Evolutionary conservation across 2,888 invertebrate species (phyloP).

Genomic region (Xylota segnis): DNA sequence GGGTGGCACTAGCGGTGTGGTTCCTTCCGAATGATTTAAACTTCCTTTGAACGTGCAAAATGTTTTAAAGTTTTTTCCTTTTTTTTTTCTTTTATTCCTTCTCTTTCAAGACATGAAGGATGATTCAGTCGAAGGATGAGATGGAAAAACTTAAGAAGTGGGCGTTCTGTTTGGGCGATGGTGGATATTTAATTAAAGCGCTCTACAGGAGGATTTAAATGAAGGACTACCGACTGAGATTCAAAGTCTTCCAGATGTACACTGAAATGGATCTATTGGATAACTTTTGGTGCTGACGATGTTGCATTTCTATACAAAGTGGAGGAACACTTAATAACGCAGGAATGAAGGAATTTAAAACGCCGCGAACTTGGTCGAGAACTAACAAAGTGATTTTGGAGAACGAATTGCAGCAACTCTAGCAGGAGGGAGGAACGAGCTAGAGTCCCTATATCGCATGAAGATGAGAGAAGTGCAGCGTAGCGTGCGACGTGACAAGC

Average conservation of each 20-base stretch:
- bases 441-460: too few species aligned
- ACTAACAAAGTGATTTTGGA: too few species aligned
- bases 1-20: slow-evolving; percentile 15
- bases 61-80: slow-evolving; percentile 50
- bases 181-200: slow-evolving; percentile 67
- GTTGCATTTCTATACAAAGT: too few species aligned
- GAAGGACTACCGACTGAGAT: slow-evolving; percentile 22
- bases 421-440: too few species aligned
- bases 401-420: too few species aligned
- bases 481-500: too few species aligned
- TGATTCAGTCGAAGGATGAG: background rate
- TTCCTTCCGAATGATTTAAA: slow-evolving; percentile 71
- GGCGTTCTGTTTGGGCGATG: slow-evolving; percentile 53
- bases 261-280: background rate
- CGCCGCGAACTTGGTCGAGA: too few species aligned
- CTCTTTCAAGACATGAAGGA: too few species aligned
- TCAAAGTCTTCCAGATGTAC: slow-evolving; percentile 17
- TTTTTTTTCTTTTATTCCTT: background rate
- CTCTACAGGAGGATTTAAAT: slow-evolving; percentile 15
- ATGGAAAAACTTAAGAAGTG: slow-evolving; percentile 46
- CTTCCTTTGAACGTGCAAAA: slow-evolving; percentile 66
- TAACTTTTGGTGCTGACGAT: background rate
- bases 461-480: too few species aligned
- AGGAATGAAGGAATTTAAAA: too few species aligned
- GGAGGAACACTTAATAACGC: too few species aligned